Base-by-base conservation (phyloP, 2,888 invertebrate genomes). In the Drosophila kambysellisi region DNA sequence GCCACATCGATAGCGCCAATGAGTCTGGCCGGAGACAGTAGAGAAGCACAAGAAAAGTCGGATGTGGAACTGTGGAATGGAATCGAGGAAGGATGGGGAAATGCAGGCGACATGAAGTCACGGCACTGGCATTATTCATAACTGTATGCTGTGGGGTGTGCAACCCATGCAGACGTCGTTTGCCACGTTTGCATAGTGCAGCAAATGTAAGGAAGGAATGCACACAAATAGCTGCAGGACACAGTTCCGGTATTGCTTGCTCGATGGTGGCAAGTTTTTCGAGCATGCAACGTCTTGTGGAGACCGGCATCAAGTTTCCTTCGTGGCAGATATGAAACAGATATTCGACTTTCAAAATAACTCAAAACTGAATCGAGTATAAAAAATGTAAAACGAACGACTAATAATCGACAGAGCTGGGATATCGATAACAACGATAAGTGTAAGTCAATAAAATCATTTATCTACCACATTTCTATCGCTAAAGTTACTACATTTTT, bases 1-100 rank as follows among this genome's bases (percentile, higher is more conserved):
- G 66, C 67, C 58, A 69, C 78, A 78, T 76, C 78, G 72, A 82
- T 82, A 82, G 68, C 73, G 73, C 63, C 67, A 64, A 67, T 41
- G 60, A 63, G 79, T 79, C 75, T 74, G 64, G 54, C 61, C 17
- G 46, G 25, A 29, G 52, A 41, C 57, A 56, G 62, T 4, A 43
- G 20, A 12, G 43, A 15, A 57, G 57, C 29, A 33, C 33, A 12
- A 32, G 32, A 29, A 17, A 39, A 52, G 46, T 15, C 33, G 32
- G 29, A 12, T 25, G 58, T 48, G 57, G 46, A 63, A 60, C 56
- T 66, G 29, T 54, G 41, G 12, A 15, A 12, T 46, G 25, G 15
- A 15, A 8, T 25, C 8, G 15, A 5, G 8, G 8, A 4, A 25
- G 4, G 9, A 29, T 8, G 15, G 1, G 2, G 15, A 8, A 8